Evolutionary conservation across 2,888 invertebrate species (phyloP).

Genomic region (Diarsia rubi): DNA sequence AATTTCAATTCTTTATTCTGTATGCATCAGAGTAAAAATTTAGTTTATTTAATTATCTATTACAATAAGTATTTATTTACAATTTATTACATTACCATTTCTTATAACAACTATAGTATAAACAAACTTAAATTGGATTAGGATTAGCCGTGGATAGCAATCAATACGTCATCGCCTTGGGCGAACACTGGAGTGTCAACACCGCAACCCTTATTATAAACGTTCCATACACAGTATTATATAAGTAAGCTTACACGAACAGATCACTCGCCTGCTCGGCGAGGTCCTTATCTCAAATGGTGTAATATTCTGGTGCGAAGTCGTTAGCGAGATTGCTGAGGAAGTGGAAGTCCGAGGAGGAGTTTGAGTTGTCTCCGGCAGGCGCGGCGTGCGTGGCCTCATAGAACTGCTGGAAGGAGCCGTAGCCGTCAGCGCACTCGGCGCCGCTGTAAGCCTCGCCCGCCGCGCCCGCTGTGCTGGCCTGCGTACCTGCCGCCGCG

Average conservation of each 20-base stretch:
- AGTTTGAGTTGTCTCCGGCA: conserved; percentile 95
- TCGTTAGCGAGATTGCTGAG: conserved; percentile 97
- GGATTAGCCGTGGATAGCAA: conserved; percentile 72
- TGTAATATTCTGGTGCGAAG: conserved; percentile 97
- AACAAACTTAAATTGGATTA: conserved; percentile 76
- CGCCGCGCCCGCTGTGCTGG: conserved; percentile 89
- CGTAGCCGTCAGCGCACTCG: conserved; percentile 93
- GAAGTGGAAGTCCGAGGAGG: conserved; percentile 98
- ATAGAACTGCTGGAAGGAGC: conserved; percentile 94
- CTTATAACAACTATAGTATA: conserved; percentile 76
- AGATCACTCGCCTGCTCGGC: conserved; percentile 89
- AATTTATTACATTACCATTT: conserved; percentile 81
- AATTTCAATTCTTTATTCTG: conserved; percentile 71
- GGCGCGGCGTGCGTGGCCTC: conserved; percentile 89
- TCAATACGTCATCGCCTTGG: conserved; percentile 77
- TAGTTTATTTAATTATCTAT: conserved; percentile 66
- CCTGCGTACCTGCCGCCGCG: conserved; percentile 70
- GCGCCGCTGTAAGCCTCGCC: conserved; percentile 81
- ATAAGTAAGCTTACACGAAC: conserved; percentile 83
- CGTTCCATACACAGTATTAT: conserved; percentile 60
- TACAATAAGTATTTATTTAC: conserved; percentile 80
- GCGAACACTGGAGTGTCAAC: conserved; percentile 77
- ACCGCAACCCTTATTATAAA: conserved; percentile 71
- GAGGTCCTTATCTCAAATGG: conserved; percentile 91
- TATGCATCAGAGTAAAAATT: conserved; percentile 76